Percentiles rank a stretch among this genome's conserved stretches.
Evolutionary conservation across 2,888 invertebrate genomes (phyloP).

Genomic region (Dione vanillae): DNA sequence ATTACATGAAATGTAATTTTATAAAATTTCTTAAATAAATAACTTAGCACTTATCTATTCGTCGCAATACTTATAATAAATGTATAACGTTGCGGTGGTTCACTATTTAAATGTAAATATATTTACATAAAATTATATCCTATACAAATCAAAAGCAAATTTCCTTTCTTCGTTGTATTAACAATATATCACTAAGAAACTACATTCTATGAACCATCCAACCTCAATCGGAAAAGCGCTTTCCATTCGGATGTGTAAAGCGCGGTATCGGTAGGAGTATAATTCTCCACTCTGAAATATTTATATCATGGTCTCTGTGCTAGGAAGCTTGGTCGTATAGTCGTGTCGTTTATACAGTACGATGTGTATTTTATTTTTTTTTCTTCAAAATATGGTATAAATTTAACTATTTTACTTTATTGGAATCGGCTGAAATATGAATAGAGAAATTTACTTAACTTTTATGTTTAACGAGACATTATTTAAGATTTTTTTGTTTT

Average conservation of each 20-base stretch:
- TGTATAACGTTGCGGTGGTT: neutral
- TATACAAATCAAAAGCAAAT: slow-evolving; percentile 20
- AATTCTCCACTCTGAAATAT: slow-evolving; percentile 83
- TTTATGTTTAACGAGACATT: no score
- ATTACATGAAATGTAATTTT: no score
- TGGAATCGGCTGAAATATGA: no score
- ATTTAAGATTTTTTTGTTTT: no score
- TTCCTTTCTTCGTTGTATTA: slow-evolving; percentile 14
- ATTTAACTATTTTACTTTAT: no score
- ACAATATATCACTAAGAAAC: slow-evolving; percentile 16
- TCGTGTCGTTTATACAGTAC: slow-evolving; percentile 39
- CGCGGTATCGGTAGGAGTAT: slow-evolving; percentile 74
- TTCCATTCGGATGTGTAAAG: slow-evolving; percentile 67
- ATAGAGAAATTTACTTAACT: no score
- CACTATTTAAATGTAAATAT: slow-evolving; percentile 7
- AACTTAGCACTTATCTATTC: neutral
- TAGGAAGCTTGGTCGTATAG: slow-evolving; percentile 57
- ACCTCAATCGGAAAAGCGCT: slow-evolving; percentile 52
- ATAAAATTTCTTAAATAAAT: neutral
- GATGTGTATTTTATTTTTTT: slow-evolving; percentile 21
- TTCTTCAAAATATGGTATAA: neutral
- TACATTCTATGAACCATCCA: slow-evolving; percentile 28
- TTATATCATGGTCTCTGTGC: slow-evolving; percentile 68
- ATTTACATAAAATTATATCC: slow-evolving; percentile 19
- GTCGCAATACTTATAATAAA: neutral